These are phyloP conservation scores for Clinocottus analis DNA, from an alignment of 2,113 vertebrate species.

Conservation along the genomic window DNA sequence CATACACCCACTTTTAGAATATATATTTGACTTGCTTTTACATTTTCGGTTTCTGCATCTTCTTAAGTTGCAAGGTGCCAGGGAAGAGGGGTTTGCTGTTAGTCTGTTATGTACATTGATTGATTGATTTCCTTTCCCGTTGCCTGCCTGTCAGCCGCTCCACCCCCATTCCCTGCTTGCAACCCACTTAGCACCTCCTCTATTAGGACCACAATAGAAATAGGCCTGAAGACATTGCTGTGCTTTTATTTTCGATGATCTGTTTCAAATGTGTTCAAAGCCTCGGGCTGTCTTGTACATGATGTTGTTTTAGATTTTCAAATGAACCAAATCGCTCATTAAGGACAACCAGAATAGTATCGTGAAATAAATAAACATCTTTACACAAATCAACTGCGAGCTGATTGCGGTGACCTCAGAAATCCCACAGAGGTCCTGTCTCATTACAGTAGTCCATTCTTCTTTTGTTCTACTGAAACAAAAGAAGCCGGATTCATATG, in stretches of 20 bases:
- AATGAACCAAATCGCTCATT: conserved; percentile 18
- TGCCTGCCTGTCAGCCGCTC: not conserved
- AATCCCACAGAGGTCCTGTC: conserved; percentile 48
- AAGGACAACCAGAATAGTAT: not conserved
- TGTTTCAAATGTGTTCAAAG: conserved; percentile 21
- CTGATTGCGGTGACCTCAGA: conserved; percentile 51
- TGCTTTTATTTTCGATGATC: conserved; percentile 29
- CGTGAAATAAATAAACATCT: conserved; percentile 31
- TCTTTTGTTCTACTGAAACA: conserved; percentile 29
- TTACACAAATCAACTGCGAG: conserved; percentile 11
- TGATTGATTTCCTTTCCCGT: not conserved
- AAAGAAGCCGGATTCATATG: conserved; percentile 61
- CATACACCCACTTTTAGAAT: not conserved
- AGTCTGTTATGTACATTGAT: not conserved
- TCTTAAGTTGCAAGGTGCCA: not conserved
- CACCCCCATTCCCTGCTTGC: not conserved
- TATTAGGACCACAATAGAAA: conserved; percentile 10
- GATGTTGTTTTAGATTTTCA: conserved; percentile 21
- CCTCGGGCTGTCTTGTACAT: conserved; percentile 1
- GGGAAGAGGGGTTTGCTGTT: not conserved
- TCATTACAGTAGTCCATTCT: conserved; percentile 41
- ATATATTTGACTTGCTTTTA: not conserved
- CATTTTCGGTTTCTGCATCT: not conserved
- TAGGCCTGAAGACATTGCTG: conserved; percentile 1
- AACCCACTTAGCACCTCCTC: conserved; percentile 19